These are phyloP conservation scores for Blennius ocellaris DNA, from an alignment of 2,113 vertebrate species.

Conservation along the genomic window DNA sequence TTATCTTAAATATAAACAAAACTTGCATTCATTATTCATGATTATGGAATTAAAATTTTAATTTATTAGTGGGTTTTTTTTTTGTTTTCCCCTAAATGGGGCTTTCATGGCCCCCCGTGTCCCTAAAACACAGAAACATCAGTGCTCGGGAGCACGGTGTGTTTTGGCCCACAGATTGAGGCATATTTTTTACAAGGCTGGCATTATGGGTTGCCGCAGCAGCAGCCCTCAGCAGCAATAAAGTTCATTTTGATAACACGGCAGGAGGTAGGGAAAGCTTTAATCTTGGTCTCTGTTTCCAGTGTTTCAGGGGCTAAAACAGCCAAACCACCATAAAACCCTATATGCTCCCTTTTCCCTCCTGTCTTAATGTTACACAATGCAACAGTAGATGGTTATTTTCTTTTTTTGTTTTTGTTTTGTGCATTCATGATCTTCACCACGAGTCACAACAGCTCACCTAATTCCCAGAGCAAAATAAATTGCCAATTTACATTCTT, in stretches of 20 bases:
- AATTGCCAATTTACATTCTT: slow-evolving; percentile 5
- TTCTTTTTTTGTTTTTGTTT: neutral
- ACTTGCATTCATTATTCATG: slow-evolving; percentile 44
- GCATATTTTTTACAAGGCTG: slow-evolving; percentile 58
- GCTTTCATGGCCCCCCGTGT: neutral
- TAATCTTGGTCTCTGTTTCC: slow-evolving; percentile 61
- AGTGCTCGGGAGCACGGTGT: neutral
- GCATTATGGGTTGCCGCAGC: slow-evolving; percentile 59
- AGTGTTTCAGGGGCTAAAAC: slow-evolving; percentile 40
- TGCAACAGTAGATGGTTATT: neutral
- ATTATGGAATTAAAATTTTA: slow-evolving; percentile 45
- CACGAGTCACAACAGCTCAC: slow-evolving; percentile 20
- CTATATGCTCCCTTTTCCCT: slow-evolving; percentile 8
- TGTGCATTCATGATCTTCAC: neutral
- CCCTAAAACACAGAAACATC: slow-evolving; percentile 26
- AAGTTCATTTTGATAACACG: slow-evolving; percentile 76
- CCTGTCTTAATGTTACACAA: neutral
- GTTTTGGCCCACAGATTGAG: slow-evolving; percentile 46
- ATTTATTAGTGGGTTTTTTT: slow-evolving; percentile 17
- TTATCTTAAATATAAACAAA: slow-evolving; percentile 6
- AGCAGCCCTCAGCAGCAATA: slow-evolving; percentile 62
- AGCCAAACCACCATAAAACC: slow-evolving; percentile 34
- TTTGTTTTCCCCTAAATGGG: slow-evolving; percentile 3
- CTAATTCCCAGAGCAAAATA: slow-evolving; percentile 7
- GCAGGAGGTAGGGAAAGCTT: slow-evolving; percentile 61